Percentiles rank a stretch among this genome's conserved stretches.
Evolutionary conservation across 2,797 vertebrate species (phyloP).

Genomic region (Streptopelia turtur): DNA sequence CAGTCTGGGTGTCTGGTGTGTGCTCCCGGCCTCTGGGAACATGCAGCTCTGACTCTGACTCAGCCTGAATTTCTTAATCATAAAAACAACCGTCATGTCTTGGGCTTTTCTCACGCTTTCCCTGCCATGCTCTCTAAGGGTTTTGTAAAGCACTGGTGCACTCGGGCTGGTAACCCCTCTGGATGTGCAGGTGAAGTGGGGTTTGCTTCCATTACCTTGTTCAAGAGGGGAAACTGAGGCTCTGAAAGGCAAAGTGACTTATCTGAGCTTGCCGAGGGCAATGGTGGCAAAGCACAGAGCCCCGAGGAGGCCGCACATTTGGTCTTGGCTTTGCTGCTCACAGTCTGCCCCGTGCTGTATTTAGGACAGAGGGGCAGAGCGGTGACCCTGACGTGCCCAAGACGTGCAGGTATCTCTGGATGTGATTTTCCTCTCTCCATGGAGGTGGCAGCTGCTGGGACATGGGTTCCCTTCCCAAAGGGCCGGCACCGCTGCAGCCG

Average conservation of each 20-base stretch:
- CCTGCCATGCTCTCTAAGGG: background rate
- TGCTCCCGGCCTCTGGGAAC: background rate
- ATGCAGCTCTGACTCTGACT: background rate
- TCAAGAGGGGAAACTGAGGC: background rate
- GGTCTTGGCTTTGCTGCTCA: background rate
- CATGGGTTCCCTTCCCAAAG: too few relatives aligned
- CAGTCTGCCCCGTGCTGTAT: fast-evolving
- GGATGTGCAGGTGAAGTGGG: background rate
- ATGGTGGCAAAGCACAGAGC: fast-evolving
- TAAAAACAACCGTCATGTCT: background rate
- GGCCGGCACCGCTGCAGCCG: background rate
- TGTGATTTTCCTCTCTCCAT: background rate
- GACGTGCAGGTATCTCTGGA: background rate
- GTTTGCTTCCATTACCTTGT: fast-evolving
- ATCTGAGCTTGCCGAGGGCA: fast-evolving
- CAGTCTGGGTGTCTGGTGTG: background rate
- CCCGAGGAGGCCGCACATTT: fast-evolving
- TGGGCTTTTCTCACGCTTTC: slow-evolving; percentile 3
- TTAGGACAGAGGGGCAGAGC: background rate
- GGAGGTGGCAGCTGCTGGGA: background rate
- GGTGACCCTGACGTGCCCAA: background rate
- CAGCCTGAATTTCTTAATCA: background rate
- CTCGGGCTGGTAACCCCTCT: background rate
- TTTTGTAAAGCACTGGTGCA: background rate
- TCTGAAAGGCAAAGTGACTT: background rate